Conservation (phyloP, 2,888 invertebrate species). For the Oegoconia quadripuncta region DNA sequence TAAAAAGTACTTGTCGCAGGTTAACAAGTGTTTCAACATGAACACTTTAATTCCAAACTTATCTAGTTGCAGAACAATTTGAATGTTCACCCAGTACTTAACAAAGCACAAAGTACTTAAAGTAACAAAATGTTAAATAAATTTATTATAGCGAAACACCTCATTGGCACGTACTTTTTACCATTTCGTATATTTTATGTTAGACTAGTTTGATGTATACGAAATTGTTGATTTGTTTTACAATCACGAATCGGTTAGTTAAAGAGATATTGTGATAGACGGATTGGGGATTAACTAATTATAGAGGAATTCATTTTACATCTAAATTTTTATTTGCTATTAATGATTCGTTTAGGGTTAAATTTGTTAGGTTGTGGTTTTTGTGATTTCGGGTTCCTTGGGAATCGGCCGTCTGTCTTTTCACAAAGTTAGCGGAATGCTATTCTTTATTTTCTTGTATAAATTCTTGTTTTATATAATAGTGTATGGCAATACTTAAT, state of each 20-base stretch:
- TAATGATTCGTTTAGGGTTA: conserved; percentile 28
- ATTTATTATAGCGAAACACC: too few relatives aligned
- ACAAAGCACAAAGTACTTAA: not conserved
- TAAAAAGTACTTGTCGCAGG: too few relatives aligned
- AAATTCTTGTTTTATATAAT: conserved; percentile 52
- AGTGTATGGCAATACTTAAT: conserved; percentile 64
- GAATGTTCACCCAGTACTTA: too few relatives aligned
- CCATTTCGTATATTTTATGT: too few relatives aligned
- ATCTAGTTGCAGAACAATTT: too few relatives aligned
- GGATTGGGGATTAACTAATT: conserved; percentile 46
- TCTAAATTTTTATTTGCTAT: too few relatives aligned
- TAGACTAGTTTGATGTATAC: conserved; percentile 73
- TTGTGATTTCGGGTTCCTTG: conserved; percentile 41
- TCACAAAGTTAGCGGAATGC: conserved; percentile 72
- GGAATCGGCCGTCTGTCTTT: conserved; percentile 33
- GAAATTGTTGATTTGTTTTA: conserved; percentile 60
- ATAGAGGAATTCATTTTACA: too few relatives aligned
- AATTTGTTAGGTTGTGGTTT: conserved; percentile 66
- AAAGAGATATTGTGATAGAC: conserved; percentile 66
- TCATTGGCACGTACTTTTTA: too few relatives aligned
- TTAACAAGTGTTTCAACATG: too few relatives aligned
- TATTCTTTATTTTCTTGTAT: conserved; percentile 62
- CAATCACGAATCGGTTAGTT: conserved; percentile 42
- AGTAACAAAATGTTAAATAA: not conserved
- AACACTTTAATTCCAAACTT: too few relatives aligned